Base-by-base conservation (phyloP, 1,140 invertebrate species). In the Pseudomyrmex cubaensis region DNA sequence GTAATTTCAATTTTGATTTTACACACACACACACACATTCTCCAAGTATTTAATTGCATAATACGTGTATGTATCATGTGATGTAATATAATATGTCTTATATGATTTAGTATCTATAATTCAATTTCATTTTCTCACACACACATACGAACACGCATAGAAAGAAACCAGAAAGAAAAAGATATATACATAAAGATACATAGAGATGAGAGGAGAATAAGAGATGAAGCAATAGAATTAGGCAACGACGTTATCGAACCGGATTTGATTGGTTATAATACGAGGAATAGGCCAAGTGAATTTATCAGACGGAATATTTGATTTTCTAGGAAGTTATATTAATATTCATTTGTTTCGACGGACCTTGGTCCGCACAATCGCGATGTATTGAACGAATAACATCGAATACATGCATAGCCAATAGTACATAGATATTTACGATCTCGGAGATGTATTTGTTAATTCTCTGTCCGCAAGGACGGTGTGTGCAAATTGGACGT, bases 231-330 rank as follows among this genome's bases (percentile, higher is more conserved):
- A 70, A 78, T 78, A 44, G 25, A 69, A 78, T 70, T 78, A 44
- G 44, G 17, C 52, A 69, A 25, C 13, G 8, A 54, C 17, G 54
- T 44, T 70, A 59, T 78, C 44, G 35, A 3, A 9, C 17, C 46
- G 17, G 35, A 70, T 15, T 20, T 2, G 52, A 22, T 69, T 69
- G 12, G 70, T 78, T 54, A 3, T 25, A 57, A 78, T 78, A 78
- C 69, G 64, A 70, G 20, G 70, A 78, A 78, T 70, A 67, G n/a
- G 62, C 13, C 75, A 56, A 77, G 35, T 56, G 63, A 17, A 57
- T 70, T 35, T 35, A 70, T 15, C 20, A 57, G 59, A 52, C 52
- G 20, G 7, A 1, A 70, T 77, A 67, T 57, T 25, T 48, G 20
- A 78, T 56, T 48, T 70, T 69, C 70, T 25, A 48, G 13, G 25